Conservation (phyloP, 2,797 vertebrate genomes). For the Neostethus bicornis region DNA sequence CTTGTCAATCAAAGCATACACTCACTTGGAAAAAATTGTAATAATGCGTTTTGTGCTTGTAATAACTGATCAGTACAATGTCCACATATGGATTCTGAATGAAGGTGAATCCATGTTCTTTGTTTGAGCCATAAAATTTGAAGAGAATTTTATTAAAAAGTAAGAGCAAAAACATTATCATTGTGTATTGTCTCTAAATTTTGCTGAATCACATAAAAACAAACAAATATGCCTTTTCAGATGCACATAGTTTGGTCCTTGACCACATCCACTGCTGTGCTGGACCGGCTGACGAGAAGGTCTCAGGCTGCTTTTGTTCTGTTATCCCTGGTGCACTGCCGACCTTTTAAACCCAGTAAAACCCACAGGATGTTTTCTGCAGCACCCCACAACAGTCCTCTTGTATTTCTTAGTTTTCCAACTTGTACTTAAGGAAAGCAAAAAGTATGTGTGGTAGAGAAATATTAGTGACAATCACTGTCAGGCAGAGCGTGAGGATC, state of each 20-base stretch:
- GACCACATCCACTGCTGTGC: conserved; percentile 42
- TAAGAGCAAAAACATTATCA: not conserved
- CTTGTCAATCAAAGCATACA: conserved; percentile 45
- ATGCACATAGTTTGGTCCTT: conserved; percentile 42
- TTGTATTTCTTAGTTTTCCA: conserved; percentile 24
- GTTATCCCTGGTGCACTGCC: conserved; percentile 24
- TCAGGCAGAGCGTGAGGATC: conserved; percentile 20
- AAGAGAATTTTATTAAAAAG: not conserved
- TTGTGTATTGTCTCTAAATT: conserved; percentile 15
- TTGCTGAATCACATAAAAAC: conserved; percentile 7
- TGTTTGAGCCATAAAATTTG: not conserved
- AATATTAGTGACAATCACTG: conserved; percentile 8
- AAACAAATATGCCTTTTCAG: conserved; percentile 31
- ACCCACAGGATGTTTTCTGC: conserved; percentile 45
- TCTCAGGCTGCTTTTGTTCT: conserved; percentile 43
- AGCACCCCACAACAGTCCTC: conserved; percentile 28
- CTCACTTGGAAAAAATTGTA: conserved; percentile 31
- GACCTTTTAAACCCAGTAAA: conserved; percentile 36
- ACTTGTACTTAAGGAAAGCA: conserved; percentile 31
- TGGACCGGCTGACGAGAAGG: conserved; percentile 40
- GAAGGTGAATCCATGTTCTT: not conserved
- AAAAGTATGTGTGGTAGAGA: conserved; percentile 33
- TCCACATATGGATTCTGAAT: not conserved
- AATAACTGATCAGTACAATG: not conserved
- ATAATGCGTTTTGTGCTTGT: conserved; percentile 2